These are phyloP conservation scores for Holacanthella duospinosa DNA, from an alignment of 2,888 invertebrate species.

Conservation along the genomic window DNA sequence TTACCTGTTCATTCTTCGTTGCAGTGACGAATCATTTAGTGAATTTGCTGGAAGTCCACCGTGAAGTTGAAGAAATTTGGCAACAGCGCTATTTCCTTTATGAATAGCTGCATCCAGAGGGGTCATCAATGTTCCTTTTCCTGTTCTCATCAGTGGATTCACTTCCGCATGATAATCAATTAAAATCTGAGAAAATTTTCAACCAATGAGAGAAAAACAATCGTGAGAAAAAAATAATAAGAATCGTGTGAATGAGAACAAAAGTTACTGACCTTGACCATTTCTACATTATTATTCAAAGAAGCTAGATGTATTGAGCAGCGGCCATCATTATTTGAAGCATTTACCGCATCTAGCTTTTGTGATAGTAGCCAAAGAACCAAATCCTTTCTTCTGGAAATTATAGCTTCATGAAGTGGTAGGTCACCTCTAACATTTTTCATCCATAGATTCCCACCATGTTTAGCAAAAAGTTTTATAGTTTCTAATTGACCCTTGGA, in stretches of 20 bases:
- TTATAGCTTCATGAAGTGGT: constrained; percentile 90
- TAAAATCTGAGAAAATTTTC: no score
- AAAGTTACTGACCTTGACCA: constrained; percentile 68
- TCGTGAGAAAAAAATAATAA: no score
- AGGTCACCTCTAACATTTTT: constrained; percentile 87
- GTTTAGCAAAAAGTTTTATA: constrained; percentile 59
- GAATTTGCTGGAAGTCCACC: constrained; percentile 68
- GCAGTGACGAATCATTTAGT: constrained; percentile 31
- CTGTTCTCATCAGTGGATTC: constrained; percentile 70
- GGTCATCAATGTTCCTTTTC: constrained; percentile 73
- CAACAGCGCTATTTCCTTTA: constrained; percentile 76
- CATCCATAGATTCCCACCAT: constrained; percentile 81
- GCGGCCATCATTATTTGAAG: constrained; percentile 83
- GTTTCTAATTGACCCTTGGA: constrained; percentile 90
- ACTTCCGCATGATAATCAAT: constrained; percentile 74
- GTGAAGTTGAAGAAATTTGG: constrained; percentile 82
- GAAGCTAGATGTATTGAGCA: constrained; percentile 90
- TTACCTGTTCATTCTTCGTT: constrained; percentile 29
- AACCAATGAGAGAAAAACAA: no score
- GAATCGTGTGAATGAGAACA: constrained; percentile 18
- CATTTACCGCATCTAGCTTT: constrained; percentile 71
- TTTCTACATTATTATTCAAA: constrained; percentile 81
- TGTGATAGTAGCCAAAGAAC: constrained; percentile 78
- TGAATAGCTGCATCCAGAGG: constrained; percentile 83
- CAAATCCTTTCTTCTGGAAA: constrained; percentile 77